Base-by-base conservation (phyloP, 2,797 vertebrate genomes). In the Emys orbicularis region DNA sequence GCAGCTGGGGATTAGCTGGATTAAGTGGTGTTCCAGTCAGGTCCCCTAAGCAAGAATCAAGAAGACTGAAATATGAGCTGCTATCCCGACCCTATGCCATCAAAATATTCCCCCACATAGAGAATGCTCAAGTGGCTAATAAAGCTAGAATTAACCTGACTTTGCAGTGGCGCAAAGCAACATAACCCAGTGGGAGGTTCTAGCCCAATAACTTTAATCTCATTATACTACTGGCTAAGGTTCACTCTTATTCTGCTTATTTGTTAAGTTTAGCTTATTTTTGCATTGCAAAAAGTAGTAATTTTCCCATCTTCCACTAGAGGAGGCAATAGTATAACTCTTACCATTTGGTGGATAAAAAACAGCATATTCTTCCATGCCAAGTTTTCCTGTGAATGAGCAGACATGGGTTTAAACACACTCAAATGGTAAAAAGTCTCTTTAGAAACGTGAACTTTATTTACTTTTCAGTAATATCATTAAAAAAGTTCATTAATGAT, bases 321-420 rank as follows among this genome's bases (percentile, higher is more conserved):
- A 98, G 98, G 98, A 97, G 96, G 98, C 96, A 97, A 95, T 7
- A 95, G 95, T 52, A 96, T 68, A 95, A 95, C 61, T 95, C 98
- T 99, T 98, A 99, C 99, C 99, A 49, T 99, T 99, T 57, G 99
- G 99, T 94, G 99, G 99, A 97, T 99, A 99, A 96, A 99, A 98
- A 89, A 99, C 99, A 27, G 98, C 98, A 96, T 98, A 99, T 87
- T 99, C 99, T 96, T 99, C 99, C 82, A 98, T 96, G 93, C 98
- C 99, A 0, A 98, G 98, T 95, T 99, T 99, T 88, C 99, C 99
- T 99, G 94, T 83, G 79, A 96, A 95, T 96, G 92, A 95, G 72
- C 77, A 83, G 90, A 95, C 0, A 81, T 87, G 44, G 87, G 86
- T 96, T 87, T 94, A 91, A 96, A 92, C 5, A 34, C 52, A 11